Percentiles rank a stretch among this genome's conserved stretches.
These are phyloP conservation scores for Phorcus lineatus DNA, from an alignment of 2,888 invertebrate species.

Conservation along the genomic window DNA sequence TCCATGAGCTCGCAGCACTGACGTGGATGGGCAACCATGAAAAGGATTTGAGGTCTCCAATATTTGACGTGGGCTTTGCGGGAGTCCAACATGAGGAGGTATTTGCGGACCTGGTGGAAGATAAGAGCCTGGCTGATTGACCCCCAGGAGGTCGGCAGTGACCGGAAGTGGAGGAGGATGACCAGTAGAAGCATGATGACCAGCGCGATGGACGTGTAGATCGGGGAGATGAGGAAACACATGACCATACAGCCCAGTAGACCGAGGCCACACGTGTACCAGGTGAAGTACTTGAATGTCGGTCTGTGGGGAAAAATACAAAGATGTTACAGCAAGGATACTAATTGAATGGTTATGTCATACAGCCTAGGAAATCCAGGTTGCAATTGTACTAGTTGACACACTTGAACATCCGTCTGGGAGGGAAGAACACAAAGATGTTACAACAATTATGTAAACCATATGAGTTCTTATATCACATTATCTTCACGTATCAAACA, in stretches of 20 bases:
- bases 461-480: too few species aligned
- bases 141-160: constrained; percentile 94
- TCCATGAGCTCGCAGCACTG: constrained; percentile 93
- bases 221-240: constrained; percentile 95
- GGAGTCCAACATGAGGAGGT: constrained; percentile 93
- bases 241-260: constrained; percentile 89
- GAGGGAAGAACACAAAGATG: too few species aligned
- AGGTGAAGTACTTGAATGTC: constrained; percentile 95
- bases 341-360: too few species aligned
- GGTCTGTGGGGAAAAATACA: constrained; percentile 81
- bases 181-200: constrained; percentile 91
- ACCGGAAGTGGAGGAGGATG: constrained; percentile 87
- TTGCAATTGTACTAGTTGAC: too few species aligned
- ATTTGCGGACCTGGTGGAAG: constrained; percentile 98
- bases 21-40: constrained; percentile 93
- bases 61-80: constrained; percentile 99
- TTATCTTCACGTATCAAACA: too few species aligned
- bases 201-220: constrained; percentile 91
- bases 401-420: too few species aligned
- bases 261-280: constrained; percentile 92
- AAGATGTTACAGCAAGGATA: neutral
- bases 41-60: constrained; percentile 97
- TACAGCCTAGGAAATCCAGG: too few species aligned
- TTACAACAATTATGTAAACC: too few species aligned
- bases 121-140: constrained; percentile 99